Conservation (phyloP, 2,113 vertebrate genomes). For the Gopherus flavomarginatus region DNA sequence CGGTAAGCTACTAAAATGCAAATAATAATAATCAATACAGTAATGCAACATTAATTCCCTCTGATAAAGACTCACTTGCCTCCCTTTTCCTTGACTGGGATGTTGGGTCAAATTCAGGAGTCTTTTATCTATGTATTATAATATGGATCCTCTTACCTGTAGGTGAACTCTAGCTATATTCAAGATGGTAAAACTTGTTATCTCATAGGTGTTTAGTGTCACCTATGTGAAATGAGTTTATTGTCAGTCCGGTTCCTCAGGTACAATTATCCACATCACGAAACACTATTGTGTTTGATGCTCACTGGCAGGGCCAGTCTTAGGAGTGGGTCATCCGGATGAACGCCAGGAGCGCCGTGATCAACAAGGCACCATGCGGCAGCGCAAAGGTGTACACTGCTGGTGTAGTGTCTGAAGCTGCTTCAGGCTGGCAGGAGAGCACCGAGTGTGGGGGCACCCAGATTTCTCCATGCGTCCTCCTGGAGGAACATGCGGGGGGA, state of each 20-base stretch:
- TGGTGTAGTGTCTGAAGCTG: too few relatives aligned
- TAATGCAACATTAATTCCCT: not conserved
- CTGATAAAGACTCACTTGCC: not conserved
- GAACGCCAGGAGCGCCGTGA: too few relatives aligned
- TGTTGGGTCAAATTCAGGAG: not conserved
- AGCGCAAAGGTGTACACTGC: too few relatives aligned
- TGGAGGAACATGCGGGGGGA: too few relatives aligned
- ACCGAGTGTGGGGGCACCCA: too few relatives aligned
- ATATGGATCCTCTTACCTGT: not conserved
- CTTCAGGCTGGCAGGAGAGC: too few relatives aligned
- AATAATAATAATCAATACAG: not conserved
- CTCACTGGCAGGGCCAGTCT: too few relatives aligned
- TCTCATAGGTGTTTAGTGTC: not conserved
- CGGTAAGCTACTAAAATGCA: not conserved
- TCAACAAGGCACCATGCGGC: too few relatives aligned
- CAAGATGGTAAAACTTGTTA: not conserved
- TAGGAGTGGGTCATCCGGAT: too few relatives aligned
- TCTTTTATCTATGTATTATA: rapidly evolving
- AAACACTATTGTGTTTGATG: not conserved
- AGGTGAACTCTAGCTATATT: not conserved
- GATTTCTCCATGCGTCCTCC: too few relatives aligned
- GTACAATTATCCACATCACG: not conserved
- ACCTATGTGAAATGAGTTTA: not conserved
- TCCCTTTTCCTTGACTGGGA: not conserved
- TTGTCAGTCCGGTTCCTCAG: not conserved